Evolutionary conservation across 2,113 vertebrate species (phyloP).

Genomic region (Sterrhoptilus dennistouni): DNA sequence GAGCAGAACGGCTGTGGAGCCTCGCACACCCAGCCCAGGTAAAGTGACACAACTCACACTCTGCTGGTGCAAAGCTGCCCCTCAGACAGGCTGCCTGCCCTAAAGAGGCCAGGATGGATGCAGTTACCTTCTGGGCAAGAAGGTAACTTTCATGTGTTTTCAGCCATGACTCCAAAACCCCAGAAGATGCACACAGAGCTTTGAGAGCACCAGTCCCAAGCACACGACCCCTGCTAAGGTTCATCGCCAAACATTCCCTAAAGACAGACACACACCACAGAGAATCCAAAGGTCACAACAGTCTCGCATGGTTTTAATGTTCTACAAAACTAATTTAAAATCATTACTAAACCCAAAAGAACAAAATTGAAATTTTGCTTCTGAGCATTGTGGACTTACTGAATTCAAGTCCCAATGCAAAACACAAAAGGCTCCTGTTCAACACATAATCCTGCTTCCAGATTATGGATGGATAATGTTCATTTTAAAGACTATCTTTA

Average conservation of each 20-base stretch:
- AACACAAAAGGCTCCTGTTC: not conserved
- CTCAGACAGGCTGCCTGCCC: not conserved
- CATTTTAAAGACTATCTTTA: not conserved
- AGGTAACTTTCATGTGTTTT: no score
- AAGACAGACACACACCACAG: accelerated
- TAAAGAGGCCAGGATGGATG: not conserved
- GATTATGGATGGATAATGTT: not conserved
- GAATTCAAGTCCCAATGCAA: not conserved
- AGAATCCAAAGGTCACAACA: not conserved
- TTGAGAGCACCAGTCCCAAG: not conserved
- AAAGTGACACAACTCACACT: accelerated
- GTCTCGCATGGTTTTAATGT: not conserved
- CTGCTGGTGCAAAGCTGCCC: not conserved
- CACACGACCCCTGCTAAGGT: not conserved
- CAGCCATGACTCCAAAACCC: not conserved
- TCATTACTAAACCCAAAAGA: not conserved
- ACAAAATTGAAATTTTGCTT: not conserved
- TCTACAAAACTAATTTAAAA: not conserved
- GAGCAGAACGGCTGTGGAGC: not conserved
- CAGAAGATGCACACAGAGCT: not conserved
- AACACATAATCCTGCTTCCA: not conserved
- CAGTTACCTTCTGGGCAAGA: accelerated
- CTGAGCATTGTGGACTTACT: not conserved
- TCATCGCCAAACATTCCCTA: not conserved
- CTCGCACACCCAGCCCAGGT: accelerated